Evolutionary conservation across 2,113 vertebrate genomes (phyloP), one percentile per base, ranked within the genome.

Genomic region (Propithecus coquereli): DNA sequence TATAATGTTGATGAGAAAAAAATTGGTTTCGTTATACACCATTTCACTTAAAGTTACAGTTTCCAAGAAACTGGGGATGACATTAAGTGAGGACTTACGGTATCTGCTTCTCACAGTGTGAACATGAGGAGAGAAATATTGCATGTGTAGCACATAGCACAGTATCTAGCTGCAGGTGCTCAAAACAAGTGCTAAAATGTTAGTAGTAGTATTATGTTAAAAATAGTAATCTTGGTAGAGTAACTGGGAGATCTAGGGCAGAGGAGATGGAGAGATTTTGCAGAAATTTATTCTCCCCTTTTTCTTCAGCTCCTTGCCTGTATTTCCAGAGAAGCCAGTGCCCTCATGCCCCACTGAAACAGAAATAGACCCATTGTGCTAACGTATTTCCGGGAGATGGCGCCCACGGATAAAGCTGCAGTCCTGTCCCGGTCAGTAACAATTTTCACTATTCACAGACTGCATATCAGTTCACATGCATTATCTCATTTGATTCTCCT

Each of bases 381-480:
- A 61, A 47, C 13, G 25, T 57, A 13, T 12, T 70, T 80, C 95
- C 96, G 93, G 96, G 63, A 97, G 97, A 73, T 97, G 97, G 94
- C 94, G 70, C 84, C 52, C 32, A 22, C 6, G 47, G 50, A 65
- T 50, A 95, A 96, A 34, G 13, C 66, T 54, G 68, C 66, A 10
- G 32, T 11, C 40, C 17, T 3, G 4, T 45, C 17, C 9, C 0
- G n/a, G 65, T 82, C 34, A 0, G 37, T 74, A 40, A 66, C 14
- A 27, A 7, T 32, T 74, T 57, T 45, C 34, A 9, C 27, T 12
- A 0, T 2, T 81, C 30, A 22, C 34, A 77, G 63, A 82, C 74
- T 17, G 52, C 30, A 0, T 18, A 37, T 81, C 76, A 32, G 30
- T 70, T 92, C 74, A 30, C 12, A 0, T 1, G 37, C 65, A 10